These are phyloP conservation scores for Nothoprocta perdicaria DNA, from an alignment of 2,113 vertebrate genomes.

Conservation along the genomic window DNA sequence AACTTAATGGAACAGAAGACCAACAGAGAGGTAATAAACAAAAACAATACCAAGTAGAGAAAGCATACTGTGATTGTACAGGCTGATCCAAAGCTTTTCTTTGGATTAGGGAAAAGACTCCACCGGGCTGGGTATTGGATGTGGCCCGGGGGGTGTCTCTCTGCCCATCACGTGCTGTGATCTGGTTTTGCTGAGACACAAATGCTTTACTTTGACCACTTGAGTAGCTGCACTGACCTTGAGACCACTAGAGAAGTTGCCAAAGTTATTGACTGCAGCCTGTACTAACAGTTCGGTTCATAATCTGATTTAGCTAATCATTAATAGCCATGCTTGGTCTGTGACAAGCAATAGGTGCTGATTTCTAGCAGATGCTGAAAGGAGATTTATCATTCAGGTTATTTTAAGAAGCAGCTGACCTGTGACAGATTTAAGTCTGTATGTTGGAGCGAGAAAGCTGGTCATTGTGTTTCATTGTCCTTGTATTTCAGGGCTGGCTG, in stretches of 20 bases:
- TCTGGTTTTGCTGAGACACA: background rate
- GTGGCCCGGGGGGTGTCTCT: background rate
- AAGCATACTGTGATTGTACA: background rate
- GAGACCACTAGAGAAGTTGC: background rate
- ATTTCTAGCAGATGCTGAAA: background rate
- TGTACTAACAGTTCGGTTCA: background rate
- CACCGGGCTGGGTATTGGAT: background rate
- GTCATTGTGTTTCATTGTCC: background rate
- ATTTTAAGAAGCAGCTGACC: constrained; percentile 33
- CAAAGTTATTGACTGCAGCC: background rate
- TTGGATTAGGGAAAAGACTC: background rate
- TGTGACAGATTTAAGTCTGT: background rate
- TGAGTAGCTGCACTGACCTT: background rate
- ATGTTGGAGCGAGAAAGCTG: background rate
- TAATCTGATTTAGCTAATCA: background rate
- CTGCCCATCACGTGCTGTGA: background rate
- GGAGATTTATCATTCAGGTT: background rate
- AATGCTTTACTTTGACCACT: constrained; percentile 10
- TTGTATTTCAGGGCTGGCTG: background rate
- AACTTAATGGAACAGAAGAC: constrained; percentile 91
- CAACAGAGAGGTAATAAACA: constrained; percentile 88
- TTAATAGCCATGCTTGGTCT: background rate
- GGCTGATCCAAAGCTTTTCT: background rate
- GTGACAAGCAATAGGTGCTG: background rate
- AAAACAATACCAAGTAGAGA: background rate